Percentiles rank a stretch among this genome's conserved stretches.
These are phyloP conservation scores for Puntigrus tetrazona DNA, from an alignment of 2,113 vertebrate species.

Conservation along the genomic window DNA sequence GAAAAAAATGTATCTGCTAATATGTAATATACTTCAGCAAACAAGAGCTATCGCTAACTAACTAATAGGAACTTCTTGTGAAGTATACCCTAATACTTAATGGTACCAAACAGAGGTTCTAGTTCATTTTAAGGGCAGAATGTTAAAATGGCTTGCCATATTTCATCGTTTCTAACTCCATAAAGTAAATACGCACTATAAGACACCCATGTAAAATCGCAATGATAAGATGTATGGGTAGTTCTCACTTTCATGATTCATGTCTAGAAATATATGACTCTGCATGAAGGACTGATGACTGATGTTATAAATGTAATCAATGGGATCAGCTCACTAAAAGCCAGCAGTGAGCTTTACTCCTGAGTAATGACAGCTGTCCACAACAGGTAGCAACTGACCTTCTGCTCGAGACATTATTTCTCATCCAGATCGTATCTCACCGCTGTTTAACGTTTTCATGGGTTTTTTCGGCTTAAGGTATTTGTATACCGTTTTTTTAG, in stretches of 20 bases:
- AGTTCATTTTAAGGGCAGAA: neutral
- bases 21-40: no score
- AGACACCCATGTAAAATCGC: neutral
- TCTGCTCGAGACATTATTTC: neutral
- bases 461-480: neutral
- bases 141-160: neutral
- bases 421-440: neutral
- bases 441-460: neutral
- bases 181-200: neutral
- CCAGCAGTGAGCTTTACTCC: conserved; percentile 2
- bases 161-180: neutral
- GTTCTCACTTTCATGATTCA: neutral
- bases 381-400: conserved; percentile 1
- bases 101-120: neutral
- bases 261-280: neutral
- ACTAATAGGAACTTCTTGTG: neutral
- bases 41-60: neutral
- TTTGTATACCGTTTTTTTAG: conserved; percentile 1
- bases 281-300: neutral
- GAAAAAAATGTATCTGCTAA: no score
- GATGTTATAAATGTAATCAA: conserved; percentile 16
- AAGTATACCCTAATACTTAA: neutral
- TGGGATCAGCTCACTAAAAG: conserved; percentile 12
- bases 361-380: neutral
- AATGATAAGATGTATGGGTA: neutral